phyloP scores from a whole-genome alignment of 2,113 vertebrate genomes.

The Chauna torquata region DNA sequence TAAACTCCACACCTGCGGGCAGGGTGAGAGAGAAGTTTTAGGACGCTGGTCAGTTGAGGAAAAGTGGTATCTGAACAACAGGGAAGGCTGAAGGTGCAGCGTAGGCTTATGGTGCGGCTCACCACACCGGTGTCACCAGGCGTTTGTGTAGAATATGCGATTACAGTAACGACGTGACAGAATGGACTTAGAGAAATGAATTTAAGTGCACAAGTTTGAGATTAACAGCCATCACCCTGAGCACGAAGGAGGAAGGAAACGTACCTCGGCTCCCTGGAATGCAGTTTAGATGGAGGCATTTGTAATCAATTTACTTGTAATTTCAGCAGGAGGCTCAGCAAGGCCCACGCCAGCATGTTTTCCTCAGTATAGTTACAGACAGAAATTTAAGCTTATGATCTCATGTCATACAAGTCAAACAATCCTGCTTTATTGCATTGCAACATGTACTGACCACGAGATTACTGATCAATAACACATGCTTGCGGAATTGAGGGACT shows the following conservation, averaged over 20 bases:
- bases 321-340: background rate
- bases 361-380: background rate
- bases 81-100: background rate
- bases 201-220: background rate
- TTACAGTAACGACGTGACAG: background rate
- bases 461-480: background rate
- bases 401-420: background rate
- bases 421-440: background rate
- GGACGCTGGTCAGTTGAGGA: background rate
- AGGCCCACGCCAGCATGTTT: background rate
- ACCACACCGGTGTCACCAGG: background rate
- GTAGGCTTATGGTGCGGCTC: background rate
- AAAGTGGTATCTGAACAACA: background rate
- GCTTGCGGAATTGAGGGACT: background rate
- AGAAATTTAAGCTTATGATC: background rate
- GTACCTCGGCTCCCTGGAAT: background rate
- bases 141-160: background rate
- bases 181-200: background rate
- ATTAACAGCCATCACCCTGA: background rate
- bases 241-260: background rate
- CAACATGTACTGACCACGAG: background rate
- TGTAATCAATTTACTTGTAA: background rate
- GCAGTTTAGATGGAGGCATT: background rate
- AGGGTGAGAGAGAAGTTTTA: background rate
- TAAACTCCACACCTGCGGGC: background rate